Conservation (phyloP, 1,140 invertebrate species). For the Periplaneta americana region DNA sequence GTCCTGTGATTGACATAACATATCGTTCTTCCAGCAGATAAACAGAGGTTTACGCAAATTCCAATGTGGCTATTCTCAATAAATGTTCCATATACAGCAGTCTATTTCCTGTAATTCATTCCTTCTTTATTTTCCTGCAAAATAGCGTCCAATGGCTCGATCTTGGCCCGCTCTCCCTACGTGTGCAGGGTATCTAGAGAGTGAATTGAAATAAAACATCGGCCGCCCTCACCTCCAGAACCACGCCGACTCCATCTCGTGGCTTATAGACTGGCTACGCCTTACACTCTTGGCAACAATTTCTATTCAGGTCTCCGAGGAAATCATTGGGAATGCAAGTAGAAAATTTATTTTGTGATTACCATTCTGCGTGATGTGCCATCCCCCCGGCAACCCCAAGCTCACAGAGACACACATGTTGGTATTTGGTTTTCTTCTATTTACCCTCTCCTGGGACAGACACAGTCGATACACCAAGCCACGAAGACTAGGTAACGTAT, state of each 20-base stretch:
- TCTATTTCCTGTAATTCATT: too few species aligned
- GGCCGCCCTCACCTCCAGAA: background rate
- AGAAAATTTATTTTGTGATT: conserved; percentile 53
- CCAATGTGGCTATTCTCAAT: too few species aligned
- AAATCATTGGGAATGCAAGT: conserved; percentile 65
- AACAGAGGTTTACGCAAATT: too few species aligned
- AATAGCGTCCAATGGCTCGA: background rate
- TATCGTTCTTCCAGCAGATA: too few species aligned
- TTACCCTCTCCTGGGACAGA: background rate
- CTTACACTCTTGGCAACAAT: conserved; percentile 15
- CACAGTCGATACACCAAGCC: background rate
- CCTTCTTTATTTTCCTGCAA: background rate
- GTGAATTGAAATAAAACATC: conserved; percentile 17
- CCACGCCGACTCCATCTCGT: background rate
- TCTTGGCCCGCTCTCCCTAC: background rate
- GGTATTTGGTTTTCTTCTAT: background rate
- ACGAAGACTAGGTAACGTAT: background rate
- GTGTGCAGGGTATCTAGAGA: background rate
- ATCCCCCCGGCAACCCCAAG: conserved; percentile 14
- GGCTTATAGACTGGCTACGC: background rate
- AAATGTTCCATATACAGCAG: too few species aligned
- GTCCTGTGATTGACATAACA: too few species aligned
- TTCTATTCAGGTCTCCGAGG: conserved; percentile 47
- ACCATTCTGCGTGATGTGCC: conserved; percentile 29
- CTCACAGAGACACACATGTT: background rate